Conservation (phyloP, 2,888 invertebrate genomes). For the Eustalomyia histrio region DNA sequence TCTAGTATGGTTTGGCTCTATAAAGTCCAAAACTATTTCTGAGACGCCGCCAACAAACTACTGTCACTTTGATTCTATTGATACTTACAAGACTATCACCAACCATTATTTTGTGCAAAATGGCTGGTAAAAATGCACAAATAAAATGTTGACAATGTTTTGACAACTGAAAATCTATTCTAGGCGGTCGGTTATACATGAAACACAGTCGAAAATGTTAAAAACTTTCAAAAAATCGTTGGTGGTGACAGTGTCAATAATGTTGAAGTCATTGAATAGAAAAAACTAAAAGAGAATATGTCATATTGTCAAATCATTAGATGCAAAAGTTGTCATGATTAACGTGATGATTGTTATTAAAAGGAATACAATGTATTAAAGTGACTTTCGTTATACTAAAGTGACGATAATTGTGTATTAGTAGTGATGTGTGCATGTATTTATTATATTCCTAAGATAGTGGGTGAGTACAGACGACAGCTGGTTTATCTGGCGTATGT, state of each 20-base stretch:
- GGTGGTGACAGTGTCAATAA: constrained; percentile 63
- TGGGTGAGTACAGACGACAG: no score
- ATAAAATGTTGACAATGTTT: constrained; percentile 66
- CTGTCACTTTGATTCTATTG: constrained; percentile 65
- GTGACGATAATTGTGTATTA: no score
- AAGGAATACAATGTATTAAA: constrained; percentile 9
- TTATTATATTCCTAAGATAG: no score
- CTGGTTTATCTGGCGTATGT: no score
- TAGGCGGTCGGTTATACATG: constrained; percentile 57
- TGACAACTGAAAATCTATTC: constrained; percentile 66
- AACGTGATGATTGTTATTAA: constrained; percentile 53
- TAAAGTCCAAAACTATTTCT: constrained; percentile 64
- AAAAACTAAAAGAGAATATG: constrained; percentile 50
- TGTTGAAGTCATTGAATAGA: constrained; percentile 54
- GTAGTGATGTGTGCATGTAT: no score
- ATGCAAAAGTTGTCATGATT: constrained; percentile 63
- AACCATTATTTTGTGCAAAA: constrained; percentile 15
- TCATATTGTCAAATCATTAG: constrained; percentile 65
- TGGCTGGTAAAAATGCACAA: constrained; percentile 51
- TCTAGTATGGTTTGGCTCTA: constrained; percentile 47
- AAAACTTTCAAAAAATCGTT: constrained; percentile 63
- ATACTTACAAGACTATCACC: constrained; percentile 62
- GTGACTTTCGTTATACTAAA: no score
- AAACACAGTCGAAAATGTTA: constrained; percentile 57
- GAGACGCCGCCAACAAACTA: constrained; percentile 62